Evolutionary conservation across 2,113 vertebrate species (phyloP).

Genomic region (Eclectus roratus): DNA sequence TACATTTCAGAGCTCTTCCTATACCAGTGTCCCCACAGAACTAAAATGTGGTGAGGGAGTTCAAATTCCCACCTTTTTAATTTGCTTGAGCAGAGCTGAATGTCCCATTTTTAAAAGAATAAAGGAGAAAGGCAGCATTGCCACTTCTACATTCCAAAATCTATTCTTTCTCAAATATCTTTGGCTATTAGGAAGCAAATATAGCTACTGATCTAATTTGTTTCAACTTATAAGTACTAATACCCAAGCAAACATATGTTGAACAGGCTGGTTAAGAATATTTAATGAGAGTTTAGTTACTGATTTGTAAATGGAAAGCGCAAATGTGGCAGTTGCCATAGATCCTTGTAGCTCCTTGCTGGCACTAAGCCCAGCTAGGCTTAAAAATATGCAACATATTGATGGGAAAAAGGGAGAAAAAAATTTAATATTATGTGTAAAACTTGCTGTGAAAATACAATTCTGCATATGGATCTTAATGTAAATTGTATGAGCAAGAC

Average conservation of each 20-base stretch:
- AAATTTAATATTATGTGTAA: conserved; percentile 30
- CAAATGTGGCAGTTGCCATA: conserved; percentile 68
- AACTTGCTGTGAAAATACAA: conserved; percentile 43
- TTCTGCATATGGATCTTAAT: conserved; percentile 18
- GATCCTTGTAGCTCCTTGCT: conserved; percentile 53
- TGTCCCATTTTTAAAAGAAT: neutral
- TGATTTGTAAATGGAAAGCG: conserved; percentile 68
- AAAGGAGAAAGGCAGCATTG: neutral
- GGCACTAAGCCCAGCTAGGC: conserved; percentile 46
- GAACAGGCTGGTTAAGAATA: conserved; percentile 66
- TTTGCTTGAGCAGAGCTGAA: neutral
- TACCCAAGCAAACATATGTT: conserved; percentile 65
- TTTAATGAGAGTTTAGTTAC: conserved; percentile 69
- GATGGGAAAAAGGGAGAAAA: conserved; percentile 1
- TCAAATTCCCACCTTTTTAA: neutral
- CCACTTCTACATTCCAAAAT: neutral
- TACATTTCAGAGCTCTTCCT: neutral
- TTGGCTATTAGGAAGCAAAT: conserved; percentile 53
- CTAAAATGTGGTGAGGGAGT: neutral
- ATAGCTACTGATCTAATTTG: conserved; percentile 61
- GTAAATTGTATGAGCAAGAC: conserved; percentile 44
- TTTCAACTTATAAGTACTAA: conserved; percentile 58
- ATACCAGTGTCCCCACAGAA: neutral
- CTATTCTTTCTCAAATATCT: conserved; percentile 21
- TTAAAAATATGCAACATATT: conserved; percentile 59